These are phyloP conservation scores for Drosophila trapezifrons DNA, from an alignment of 1,140 invertebrate genomes.

Conservation along the genomic window DNA sequence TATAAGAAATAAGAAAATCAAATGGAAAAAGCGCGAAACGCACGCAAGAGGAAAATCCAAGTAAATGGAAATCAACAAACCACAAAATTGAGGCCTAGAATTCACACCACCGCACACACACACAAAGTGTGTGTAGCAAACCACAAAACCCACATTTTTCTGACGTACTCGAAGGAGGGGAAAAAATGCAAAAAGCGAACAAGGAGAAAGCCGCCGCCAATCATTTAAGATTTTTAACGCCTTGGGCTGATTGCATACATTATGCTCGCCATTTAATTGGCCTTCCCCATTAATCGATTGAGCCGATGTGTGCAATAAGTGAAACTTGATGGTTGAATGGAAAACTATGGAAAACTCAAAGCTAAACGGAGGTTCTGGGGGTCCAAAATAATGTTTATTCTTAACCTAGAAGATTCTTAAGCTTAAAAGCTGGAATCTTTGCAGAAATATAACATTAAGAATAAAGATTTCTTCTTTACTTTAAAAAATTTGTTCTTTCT, in stretches of 20 bases:
- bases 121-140: no score
- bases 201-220: slow-evolving; percentile 42
- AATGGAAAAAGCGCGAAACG: slow-evolving; percentile 42
- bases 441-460: no score
- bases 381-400: background rate
- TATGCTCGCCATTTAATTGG: slow-evolving; percentile 33
- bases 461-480: no score
- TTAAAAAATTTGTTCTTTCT: background rate
- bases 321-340: slow-evolving; percentile 1
- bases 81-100: slow-evolving; percentile 58
- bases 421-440: no score
- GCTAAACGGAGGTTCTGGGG: background rate
- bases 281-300: slow-evolving; percentile 35
- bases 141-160: slow-evolving; percentile 7
- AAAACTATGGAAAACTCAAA: background rate
- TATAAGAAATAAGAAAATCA: slow-evolving; percentile 35
- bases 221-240: slow-evolving; percentile 40
- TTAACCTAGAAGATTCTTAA: background rate
- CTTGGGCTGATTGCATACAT: slow-evolving; percentile 47
- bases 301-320: slow-evolving; percentile 19
- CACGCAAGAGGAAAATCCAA: slow-evolving; percentile 35
- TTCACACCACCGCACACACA: slow-evolving; percentile 36
- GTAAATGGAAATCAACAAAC: slow-evolving; percentile 46
- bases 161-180: background rate
- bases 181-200: slow-evolving; percentile 16